Conservation (phyloP, 1,140 invertebrate species). For the Yoshiicerus persimilis region DNA sequence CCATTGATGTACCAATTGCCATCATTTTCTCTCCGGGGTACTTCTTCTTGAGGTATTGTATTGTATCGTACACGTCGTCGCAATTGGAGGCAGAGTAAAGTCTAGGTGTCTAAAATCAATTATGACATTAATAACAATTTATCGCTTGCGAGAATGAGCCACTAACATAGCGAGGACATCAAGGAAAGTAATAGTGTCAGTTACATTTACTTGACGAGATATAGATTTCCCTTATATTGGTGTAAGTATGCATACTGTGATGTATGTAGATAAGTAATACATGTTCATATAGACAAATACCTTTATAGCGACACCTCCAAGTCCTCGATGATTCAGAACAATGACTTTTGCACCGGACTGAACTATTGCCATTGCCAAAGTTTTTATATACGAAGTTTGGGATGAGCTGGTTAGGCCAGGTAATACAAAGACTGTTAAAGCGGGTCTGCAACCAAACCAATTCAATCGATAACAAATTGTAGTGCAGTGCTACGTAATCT, state of each 20-base stretch:
- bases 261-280: no score
- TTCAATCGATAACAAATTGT: neutral
- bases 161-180: no score
- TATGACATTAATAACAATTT: neutral
- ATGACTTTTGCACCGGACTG: constrained; percentile 68
- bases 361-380: constrained; percentile 35
- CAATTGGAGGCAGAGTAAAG: constrained; percentile 80
- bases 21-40: constrained; percentile 67
- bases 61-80: constrained; percentile 74
- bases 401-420: constrained; percentile 43
- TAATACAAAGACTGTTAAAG: constrained; percentile 38
- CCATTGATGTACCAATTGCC: constrained; percentile 79
- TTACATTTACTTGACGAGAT: no score
- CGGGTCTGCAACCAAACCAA: constrained; percentile 20
- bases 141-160: neutral
- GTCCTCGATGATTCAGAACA: constrained; percentile 78
- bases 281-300: neutral
- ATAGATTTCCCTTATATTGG: no score
- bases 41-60: constrained; percentile 66
- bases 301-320: constrained; percentile 62
- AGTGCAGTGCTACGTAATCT: neutral
- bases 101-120: constrained; percentile 65
- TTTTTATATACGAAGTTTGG: constrained; percentile 45
- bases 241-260: no score
- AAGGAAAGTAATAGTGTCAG: no score